Conservation (phyloP, 2,797 vertebrate genomes). For the Spinus olivaceus region DNA sequence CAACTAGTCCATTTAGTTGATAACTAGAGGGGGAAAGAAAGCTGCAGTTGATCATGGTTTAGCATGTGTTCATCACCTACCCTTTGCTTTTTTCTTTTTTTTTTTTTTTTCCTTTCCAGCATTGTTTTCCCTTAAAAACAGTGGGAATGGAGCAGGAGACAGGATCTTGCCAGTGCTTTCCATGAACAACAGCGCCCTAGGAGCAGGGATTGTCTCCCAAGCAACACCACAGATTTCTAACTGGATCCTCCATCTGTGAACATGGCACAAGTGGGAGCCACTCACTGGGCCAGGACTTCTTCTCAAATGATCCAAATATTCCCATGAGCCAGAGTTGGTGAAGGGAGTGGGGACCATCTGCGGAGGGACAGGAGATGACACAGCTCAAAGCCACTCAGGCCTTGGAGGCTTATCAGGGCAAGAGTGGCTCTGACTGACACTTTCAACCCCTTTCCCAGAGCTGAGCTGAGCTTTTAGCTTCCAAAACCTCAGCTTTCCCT, state of each 20-base stretch:
- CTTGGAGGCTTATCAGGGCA: background rate
- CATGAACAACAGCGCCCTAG: fast-evolving
- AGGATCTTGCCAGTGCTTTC: background rate
- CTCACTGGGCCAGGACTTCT: background rate
- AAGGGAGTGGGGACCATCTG: background rate
- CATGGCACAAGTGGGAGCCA: background rate
- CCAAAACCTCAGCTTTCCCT: background rate
- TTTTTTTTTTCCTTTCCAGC: background rate
- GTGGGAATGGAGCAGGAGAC: background rate
- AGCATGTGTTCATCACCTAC: background rate
- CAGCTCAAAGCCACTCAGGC: background rate
- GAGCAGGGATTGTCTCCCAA: background rate
- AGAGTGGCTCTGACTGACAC: background rate
- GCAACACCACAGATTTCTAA: background rate
- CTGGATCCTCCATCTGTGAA: background rate
- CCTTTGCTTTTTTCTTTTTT: background rate
- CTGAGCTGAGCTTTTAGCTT: background rate
- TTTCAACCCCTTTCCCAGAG: background rate
- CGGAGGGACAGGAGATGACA: background rate
- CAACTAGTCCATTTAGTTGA: background rate
- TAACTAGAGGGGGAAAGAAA: background rate
- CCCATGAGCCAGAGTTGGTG: background rate
- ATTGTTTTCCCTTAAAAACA: background rate
- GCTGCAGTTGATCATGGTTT: background rate
- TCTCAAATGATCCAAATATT: background rate